phyloP scores from a whole-genome alignment of 1,140 invertebrate genomes.

The Ganaspis sp. region DNA sequence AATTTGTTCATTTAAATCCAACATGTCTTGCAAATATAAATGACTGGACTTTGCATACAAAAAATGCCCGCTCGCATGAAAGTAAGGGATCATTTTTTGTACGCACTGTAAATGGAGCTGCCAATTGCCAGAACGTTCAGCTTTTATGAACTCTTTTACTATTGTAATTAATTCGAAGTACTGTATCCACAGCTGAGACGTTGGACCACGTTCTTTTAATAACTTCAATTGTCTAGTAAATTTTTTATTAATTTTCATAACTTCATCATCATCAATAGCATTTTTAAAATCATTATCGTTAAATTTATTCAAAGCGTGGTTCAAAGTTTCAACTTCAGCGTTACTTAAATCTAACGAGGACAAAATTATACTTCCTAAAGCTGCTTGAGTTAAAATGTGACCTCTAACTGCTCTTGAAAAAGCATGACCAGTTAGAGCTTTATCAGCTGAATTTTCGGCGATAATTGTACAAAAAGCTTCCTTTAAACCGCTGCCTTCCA shows the following conservation, averaged over 20 bases:
- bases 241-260: neutral
- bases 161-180: conserved; percentile 71
- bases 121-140: conserved; percentile 67
- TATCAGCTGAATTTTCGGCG: conserved; percentile 58
- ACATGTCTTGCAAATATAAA: conserved; percentile 7
- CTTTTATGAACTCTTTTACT: conserved; percentile 66
- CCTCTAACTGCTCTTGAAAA: conserved; percentile 69
- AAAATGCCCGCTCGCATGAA: conserved; percentile 3
- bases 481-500: conserved; percentile 67
- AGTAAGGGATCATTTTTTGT: conserved; percentile 13
- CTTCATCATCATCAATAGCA: neutral
- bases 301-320: conserved; percentile 31
- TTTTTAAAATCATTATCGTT: neutral
- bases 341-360: neutral
- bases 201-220: conserved; percentile 60
- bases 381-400: conserved; percentile 62
- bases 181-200: conserved; percentile 71
- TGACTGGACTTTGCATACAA: conserved; percentile 14
- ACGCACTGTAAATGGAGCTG: conserved; percentile 57
- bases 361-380: conserved; percentile 41
- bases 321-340: conserved; percentile 22
- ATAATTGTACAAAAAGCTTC: conserved; percentile 60
- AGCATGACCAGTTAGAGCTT: conserved; percentile 69
- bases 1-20: neutral
- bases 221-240: neutral